Conservation (phyloP, 2,888 invertebrate species). For the Elmis aenea region DNA sequence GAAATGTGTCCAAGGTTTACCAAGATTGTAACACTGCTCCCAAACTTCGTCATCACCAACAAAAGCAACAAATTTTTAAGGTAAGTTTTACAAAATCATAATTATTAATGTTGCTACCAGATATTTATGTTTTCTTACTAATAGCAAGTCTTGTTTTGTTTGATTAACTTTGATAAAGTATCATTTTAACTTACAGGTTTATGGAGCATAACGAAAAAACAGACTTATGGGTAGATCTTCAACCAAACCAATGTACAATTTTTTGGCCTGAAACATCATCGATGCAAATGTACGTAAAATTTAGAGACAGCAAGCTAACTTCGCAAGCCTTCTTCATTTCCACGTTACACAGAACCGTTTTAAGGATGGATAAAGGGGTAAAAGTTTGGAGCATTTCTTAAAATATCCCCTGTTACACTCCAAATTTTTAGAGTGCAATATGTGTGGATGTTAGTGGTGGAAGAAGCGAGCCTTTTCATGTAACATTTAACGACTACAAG, state of each 20-base stretch:
- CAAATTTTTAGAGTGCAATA: constrained; percentile 57
- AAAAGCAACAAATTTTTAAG: constrained; percentile 54
- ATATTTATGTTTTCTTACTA: constrained; percentile 1
- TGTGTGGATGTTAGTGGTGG: constrained; percentile 71
- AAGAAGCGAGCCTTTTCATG: constrained; percentile 64
- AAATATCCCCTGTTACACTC: neutral
- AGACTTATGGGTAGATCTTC: constrained; percentile 76
- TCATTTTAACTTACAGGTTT: constrained; percentile 50
- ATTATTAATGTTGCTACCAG: neutral
- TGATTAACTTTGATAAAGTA: constrained; percentile 1
- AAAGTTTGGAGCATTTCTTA: neutral
- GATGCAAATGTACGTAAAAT: constrained; percentile 76
- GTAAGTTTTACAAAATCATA: constrained; percentile 23
- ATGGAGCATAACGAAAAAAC: constrained; percentile 84
- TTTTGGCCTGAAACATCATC: constrained; percentile 81
- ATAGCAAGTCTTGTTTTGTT: constrained; percentile 1
- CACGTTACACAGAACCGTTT: constrained; percentile 63
- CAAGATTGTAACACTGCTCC: constrained; percentile 72
- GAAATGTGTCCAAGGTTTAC: constrained; percentile 69
- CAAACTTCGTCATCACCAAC: constrained; percentile 74
- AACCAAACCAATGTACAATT: constrained; percentile 62
- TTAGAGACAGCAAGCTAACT: constrained; percentile 66
- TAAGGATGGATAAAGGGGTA: constrained; percentile 80
- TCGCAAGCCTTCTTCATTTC: constrained; percentile 76
- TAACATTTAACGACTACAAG: constrained; percentile 70